These are phyloP conservation scores for Heteromyza rotundicornis DNA, from an alignment of 2,888 invertebrate species.

Conservation along the genomic window DNA sequence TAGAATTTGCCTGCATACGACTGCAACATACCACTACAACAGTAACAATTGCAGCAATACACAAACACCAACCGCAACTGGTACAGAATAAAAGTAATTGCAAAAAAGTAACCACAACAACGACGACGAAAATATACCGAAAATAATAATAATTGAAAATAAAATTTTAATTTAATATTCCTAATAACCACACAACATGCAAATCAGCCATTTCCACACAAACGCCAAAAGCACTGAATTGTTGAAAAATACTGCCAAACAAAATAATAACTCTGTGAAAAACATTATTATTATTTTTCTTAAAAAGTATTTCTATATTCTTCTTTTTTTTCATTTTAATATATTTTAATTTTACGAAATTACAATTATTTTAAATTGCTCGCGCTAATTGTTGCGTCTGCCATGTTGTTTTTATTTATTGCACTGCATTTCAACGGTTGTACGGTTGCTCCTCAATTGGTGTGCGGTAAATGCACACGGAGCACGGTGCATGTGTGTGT, in stretches of 20 bases:
- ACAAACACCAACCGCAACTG: not conserved
- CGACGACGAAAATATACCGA: too few relatives aligned
- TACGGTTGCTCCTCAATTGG: too few relatives aligned
- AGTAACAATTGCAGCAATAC: not conserved
- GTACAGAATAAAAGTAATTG: not conserved
- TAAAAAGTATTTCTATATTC: slow-evolving; percentile 9
- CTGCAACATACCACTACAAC: not conserved
- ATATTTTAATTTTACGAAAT: not conserved
- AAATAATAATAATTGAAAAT: not conserved
- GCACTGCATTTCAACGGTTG: too few relatives aligned
- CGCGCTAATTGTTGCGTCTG: slow-evolving; percentile 7
- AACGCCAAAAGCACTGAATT: not conserved
- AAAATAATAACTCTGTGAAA: not conserved
- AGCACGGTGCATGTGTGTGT: not conserved
- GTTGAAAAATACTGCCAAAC: not conserved
- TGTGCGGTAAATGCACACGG: too few relatives aligned
- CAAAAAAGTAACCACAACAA: too few relatives aligned
- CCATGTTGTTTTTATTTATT: not conserved
- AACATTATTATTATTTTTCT: slow-evolving; percentile 17
- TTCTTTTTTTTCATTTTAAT: not conserved
- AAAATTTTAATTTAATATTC: not conserved
- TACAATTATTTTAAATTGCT: not conserved
- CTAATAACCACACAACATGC: slow-evolving; percentile 10
- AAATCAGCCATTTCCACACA: slow-evolving; percentile 8
- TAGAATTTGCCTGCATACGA: not conserved